Percentiles rank a stretch among this genome's conserved stretches.
Evolutionary conservation across 2,797 vertebrate genomes (phyloP).

Genomic region (Chiroxiphia lanceolata): DNA sequence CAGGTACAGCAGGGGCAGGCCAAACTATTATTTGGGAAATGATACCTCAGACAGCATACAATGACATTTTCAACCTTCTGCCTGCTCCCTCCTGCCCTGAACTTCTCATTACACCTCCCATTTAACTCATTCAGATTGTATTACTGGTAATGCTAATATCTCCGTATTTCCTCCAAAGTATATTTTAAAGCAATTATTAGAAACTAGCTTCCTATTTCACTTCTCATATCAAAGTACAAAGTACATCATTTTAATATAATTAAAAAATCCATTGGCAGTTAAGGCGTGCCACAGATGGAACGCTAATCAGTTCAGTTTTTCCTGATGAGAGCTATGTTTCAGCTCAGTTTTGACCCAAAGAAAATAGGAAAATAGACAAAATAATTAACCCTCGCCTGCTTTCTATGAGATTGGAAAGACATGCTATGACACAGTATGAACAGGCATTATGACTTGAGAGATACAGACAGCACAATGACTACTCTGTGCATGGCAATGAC

Average conservation of each 20-base stretch:
- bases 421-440: neutral
- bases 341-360: slow-evolving; percentile 7
- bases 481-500: neutral
- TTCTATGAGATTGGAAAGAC: neutral
- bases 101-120: slow-evolving; percentile 47
- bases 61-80: slow-evolving; percentile 43
- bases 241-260: slow-evolving; percentile 60
- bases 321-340: slow-evolving; percentile 29
- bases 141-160: slow-evolving; percentile 62
- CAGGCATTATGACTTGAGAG: neutral
- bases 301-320: slow-evolving; percentile 39
- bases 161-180: slow-evolving; percentile 54
- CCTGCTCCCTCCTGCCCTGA: slow-evolving; percentile 21
- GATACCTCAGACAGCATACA: neutral
- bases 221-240: slow-evolving; percentile 63
- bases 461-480: neutral
- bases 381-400: neutral
- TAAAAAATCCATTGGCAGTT: slow-evolving; percentile 50
- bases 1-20: neutral
- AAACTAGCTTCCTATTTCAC: slow-evolving; percentile 62
- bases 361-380: neutral
- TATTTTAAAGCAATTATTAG: slow-evolving; percentile 65
- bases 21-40: neutral
- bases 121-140: slow-evolving; percentile 61
- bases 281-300: slow-evolving; percentile 2